phyloP scores from a whole-genome alignment of 2,888 invertebrate species.

The Hypomecis punctinalis region DNA sequence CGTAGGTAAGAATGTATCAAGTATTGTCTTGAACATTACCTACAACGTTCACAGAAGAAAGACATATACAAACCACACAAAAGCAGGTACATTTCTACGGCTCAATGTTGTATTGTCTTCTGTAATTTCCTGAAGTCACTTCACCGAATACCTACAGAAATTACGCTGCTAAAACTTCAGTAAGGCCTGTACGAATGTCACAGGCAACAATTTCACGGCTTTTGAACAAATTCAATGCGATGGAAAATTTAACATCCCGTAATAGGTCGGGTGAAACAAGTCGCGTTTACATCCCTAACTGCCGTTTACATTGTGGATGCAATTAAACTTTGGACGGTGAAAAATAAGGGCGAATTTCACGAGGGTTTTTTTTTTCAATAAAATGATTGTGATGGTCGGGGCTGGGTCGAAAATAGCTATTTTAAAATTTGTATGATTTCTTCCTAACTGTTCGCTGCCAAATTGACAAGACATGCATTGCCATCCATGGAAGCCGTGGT shows the following conservation, averaged over 20 bases:
- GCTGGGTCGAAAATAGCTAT: too few relatives aligned
- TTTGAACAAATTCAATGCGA: conserved; percentile 27
- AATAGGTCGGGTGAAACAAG: conserved; percentile 26
- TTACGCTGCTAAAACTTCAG: not conserved
- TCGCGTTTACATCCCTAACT: conserved; percentile 26
- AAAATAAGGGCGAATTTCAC: conserved; percentile 21
- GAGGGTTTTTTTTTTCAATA: not conserved
- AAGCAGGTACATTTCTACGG: too few relatives aligned
- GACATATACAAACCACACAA: too few relatives aligned
- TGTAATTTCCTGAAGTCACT: not conserved
- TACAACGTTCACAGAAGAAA: too few relatives aligned
- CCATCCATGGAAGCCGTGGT: too few relatives aligned
- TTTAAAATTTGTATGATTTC: too few relatives aligned
- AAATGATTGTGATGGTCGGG: too few relatives aligned
- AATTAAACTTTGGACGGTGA: conserved; percentile 36
- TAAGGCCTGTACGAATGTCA: not conserved
- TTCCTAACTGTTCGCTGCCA: too few relatives aligned
- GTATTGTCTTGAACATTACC: too few relatives aligned
- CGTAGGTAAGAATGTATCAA: too few relatives aligned
- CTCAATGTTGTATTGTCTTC: too few relatives aligned
- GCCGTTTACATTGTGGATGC: conserved; percentile 32
- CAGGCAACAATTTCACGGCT: conserved; percentile 23
- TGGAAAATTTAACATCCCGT: conserved; percentile 28
- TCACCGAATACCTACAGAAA: not conserved
- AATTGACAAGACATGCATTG: too few relatives aligned